phyloP scores from a whole-genome alignment of 2,113 vertebrate genomes.

The Arizona elegans region DNA sequence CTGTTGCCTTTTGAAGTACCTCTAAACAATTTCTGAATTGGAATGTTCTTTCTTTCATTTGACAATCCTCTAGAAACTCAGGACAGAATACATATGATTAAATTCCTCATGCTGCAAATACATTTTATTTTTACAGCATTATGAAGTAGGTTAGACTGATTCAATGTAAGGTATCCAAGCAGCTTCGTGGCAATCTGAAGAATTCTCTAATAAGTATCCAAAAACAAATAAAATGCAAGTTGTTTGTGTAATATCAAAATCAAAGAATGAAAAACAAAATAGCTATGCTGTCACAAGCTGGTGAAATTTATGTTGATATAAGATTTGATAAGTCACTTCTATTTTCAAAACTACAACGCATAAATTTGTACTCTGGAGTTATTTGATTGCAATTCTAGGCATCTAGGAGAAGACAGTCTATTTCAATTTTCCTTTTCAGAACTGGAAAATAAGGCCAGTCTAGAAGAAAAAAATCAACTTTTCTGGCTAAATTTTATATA shows the following conservation, averaged over 20 bases:
- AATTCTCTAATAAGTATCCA: neutral
- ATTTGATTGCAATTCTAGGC: neutral
- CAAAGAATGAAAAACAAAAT: neutral
- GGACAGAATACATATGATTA: neutral
- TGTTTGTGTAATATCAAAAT: neutral
- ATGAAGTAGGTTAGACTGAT: neutral
- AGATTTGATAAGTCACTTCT: neutral
- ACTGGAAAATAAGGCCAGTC: neutral
- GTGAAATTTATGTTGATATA: neutral
- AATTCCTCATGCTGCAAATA: neutral
- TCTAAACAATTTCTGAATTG: neutral
- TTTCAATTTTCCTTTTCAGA: neutral
- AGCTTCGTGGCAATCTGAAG: neutral
- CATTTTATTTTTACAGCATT: neutral
- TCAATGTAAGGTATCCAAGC: neutral
- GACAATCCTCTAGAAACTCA: neutral
- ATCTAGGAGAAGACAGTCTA: neutral
- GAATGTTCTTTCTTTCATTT: neutral
- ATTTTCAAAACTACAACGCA: neutral
- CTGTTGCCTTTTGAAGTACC: neutral
- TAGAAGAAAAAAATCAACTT: neutral
- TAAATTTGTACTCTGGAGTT: neutral
- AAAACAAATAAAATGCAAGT: neutral
- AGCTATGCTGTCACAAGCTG: neutral
- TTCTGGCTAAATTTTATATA: neutral